A percentile compares a stretch with the other conserved stretches of the same genome.
Evolutionary conservation across 2,797 vertebrate genomes (phyloP).

Genomic region (Tympanoctomys barrerae): DNA sequence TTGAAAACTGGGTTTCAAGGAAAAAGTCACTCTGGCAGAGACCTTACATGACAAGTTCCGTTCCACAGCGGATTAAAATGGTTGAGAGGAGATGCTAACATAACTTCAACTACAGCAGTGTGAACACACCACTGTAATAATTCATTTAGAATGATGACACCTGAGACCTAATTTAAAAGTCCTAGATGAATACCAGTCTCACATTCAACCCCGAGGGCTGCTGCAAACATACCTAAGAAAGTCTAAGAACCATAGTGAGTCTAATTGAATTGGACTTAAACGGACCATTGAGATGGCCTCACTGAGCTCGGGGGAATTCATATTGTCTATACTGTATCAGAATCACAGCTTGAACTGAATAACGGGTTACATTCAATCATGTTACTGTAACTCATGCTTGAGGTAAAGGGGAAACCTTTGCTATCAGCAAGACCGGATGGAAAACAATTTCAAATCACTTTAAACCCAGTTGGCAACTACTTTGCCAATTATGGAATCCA

Average conservation of each 20-base stretch:
- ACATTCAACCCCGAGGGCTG: slow-evolving; percentile 91
- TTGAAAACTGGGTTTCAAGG: slow-evolving; percentile 84
- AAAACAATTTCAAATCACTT: slow-evolving; percentile 93
- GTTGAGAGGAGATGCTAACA: slow-evolving; percentile 89
- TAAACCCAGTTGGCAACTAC: slow-evolving; percentile 92
- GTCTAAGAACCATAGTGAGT: slow-evolving; percentile 91
- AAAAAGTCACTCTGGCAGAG: slow-evolving; percentile 85
- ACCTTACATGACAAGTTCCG: slow-evolving; percentile 85
- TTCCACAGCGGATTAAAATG: slow-evolving; percentile 87
- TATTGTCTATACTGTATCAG: slow-evolving; percentile 92
- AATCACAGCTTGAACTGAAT: slow-evolving; percentile 92
- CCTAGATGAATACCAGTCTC: slow-evolving; percentile 91
- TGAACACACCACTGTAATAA: slow-evolving; percentile 91
- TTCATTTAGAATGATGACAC: slow-evolving; percentile 93
- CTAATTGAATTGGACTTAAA: slow-evolving; percentile 93
- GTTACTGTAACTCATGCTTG: slow-evolving; percentile 91
- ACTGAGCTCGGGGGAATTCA: slow-evolving; percentile 89
- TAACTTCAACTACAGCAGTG: slow-evolving; percentile 89
- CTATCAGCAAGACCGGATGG: slow-evolving; percentile 91
- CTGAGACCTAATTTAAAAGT: slow-evolving; percentile 93
- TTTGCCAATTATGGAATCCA: slow-evolving; percentile 91
- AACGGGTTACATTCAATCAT: slow-evolving; percentile 92
- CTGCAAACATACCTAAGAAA: slow-evolving; percentile 90
- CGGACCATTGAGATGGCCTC: slow-evolving; percentile 91
- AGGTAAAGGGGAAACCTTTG: slow-evolving; percentile 91